phyloP scores from a whole-genome alignment of 1,140 invertebrate species.

The Formica exsecta region DNA sequence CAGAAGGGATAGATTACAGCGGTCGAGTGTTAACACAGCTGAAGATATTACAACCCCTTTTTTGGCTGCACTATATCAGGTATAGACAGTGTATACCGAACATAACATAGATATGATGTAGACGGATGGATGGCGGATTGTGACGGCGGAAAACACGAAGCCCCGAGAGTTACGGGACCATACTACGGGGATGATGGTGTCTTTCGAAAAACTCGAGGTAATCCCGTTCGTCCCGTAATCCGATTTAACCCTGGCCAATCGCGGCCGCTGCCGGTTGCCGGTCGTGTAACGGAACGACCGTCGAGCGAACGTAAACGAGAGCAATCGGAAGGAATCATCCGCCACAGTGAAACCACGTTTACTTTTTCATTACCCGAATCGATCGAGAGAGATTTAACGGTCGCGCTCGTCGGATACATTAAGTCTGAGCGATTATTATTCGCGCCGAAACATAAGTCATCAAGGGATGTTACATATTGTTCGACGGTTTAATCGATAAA shows the following conservation, averaged over 20 bases:
- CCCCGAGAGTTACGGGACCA: slow-evolving; percentile 27
- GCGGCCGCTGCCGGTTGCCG: slow-evolving; percentile 32
- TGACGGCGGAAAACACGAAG: slow-evolving; percentile 58
- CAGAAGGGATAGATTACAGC: slow-evolving; percentile 19
- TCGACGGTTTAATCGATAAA: not conserved
- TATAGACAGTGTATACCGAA: slow-evolving; percentile 16
- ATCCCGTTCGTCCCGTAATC: slow-evolving; percentile 75
- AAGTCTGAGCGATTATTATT: slow-evolving; percentile 24
- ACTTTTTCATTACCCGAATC: slow-evolving; percentile 59
- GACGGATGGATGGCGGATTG: slow-evolving; percentile 67
- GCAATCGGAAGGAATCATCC: slow-evolving; percentile 65
- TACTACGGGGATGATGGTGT: slow-evolving; percentile 35
- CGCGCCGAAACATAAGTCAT: slow-evolving; percentile 10
- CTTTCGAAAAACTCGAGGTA: slow-evolving; percentile 73
- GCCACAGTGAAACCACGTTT: slow-evolving; percentile 64
- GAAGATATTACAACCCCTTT: slow-evolving; percentile 25
- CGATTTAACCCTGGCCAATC: slow-evolving; percentile 75
- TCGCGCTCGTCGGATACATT: slow-evolving; percentile 23
- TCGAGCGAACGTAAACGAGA: slow-evolving; percentile 63
- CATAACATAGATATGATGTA: slow-evolving; percentile 35
- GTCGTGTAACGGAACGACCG: slow-evolving; percentile 69
- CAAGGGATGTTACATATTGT: not conserved
- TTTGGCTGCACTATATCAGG: not conserved
- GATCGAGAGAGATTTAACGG: slow-evolving; percentile 63
- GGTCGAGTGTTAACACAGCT: not conserved